phyloP scores from a whole-genome alignment of 2,888 invertebrate species.

The Drosophila anceps region DNA sequence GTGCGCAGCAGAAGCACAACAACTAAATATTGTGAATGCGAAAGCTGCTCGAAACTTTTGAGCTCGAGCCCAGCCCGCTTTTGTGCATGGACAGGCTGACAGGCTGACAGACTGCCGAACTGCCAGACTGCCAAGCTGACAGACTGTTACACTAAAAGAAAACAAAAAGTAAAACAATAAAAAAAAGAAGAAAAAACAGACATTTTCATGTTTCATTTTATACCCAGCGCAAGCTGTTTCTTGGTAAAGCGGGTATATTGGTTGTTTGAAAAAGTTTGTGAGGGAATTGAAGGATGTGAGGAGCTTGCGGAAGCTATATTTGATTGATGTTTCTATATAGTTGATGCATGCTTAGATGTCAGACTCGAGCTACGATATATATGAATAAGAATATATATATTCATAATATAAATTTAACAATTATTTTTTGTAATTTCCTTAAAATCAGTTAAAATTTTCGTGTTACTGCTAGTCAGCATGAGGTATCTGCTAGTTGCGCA shows the following conservation, averaged over 20 bases:
- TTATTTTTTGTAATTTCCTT: background rate
- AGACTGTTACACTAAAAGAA: background rate
- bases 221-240: background rate
- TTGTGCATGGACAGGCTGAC: slow-evolving; percentile 12
- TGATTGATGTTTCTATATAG: no score
- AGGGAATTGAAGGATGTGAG: no score
- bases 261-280: background rate
- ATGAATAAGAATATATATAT: no score
- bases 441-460: background rate
- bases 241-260: background rate
- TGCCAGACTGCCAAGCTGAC: background rate
- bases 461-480: background rate
- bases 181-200: slow-evolving; percentile 1
- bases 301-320: no score
- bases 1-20: slow-evolving; percentile 26
- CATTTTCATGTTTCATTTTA: slow-evolving; percentile 34
- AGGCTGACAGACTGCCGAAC: background rate
- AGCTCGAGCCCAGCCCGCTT: slow-evolving; percentile 10
- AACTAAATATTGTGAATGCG: slow-evolving; percentile 2
- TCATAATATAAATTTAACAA: no score
- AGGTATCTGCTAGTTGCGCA: background rate
- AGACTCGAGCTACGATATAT: no score
- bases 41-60: background rate
- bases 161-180: background rate
- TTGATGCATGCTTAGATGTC: no score